Evolutionary conservation across 2,888 invertebrate species (phyloP), one percentile per base, ranked within the genome.

Genomic region (Nomada ruficornis): DNA sequence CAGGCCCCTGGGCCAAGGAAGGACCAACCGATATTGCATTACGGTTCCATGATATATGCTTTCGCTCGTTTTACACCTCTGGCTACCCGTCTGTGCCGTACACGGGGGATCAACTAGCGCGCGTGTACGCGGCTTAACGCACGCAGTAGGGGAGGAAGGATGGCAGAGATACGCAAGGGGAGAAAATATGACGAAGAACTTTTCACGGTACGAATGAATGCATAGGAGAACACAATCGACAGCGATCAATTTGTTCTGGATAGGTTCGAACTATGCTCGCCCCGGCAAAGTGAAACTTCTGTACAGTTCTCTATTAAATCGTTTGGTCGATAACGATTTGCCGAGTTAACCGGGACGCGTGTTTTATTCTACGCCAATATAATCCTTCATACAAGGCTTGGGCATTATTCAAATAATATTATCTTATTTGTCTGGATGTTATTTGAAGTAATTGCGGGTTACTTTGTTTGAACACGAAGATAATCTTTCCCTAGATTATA

Each of bases 41-140:
- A 91, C 87, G 81, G 87, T 80, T 55, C 73, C 73, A 20, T 91
- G 91, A 91, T 91, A 88, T 91, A 91, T 89, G 90, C 88, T 90
- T 90, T 89, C 89, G 79, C 86, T 87, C 84, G 87, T 83, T 90
- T 90, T 90, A 88, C 88, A 89, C 89, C 89, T 88, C 70, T 74
- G 65, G 82, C 82, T 82, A 86, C 77, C 80, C 60, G 63, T 67
- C 74, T 55, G 36, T 18, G 36, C 29, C 44, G 65, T 47, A 29
- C 42, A 54, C 57, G 15, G n/a, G 7, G 36, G 36, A 11, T 36
- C 77, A n/a, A 29, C 52, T 47, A 50, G 55, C 67, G 60, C 36
- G 54, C 47, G 36, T 50, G 55, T 42, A 52, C 67, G 57, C 70
- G 29, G 42, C n/a, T 64, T 64, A 76, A 57, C 67, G 29, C 42